These are phyloP conservation scores for Chalcosyrphus nemorum DNA, from an alignment of 2,888 invertebrate species.

Conservation along the genomic window DNA sequence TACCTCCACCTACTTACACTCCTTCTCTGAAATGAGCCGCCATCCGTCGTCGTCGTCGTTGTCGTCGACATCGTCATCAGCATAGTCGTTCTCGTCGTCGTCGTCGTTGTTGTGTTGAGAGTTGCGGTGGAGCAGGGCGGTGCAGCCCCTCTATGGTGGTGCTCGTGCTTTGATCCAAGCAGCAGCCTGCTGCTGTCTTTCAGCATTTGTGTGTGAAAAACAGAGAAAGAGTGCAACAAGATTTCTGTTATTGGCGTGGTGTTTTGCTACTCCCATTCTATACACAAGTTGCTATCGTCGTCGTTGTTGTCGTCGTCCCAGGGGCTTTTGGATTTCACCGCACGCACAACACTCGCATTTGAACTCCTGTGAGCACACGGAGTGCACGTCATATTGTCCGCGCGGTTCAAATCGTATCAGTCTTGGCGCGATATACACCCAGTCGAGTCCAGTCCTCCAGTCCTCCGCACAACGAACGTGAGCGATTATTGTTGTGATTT, in stretches of 20 bases:
- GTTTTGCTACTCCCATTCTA: constrained; percentile 73
- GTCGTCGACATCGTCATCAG: constrained; percentile 2
- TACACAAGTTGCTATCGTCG: constrained; percentile 55
- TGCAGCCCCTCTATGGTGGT: constrained; percentile 35
- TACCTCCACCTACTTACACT: constrained; percentile 60
- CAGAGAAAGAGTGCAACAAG: constrained; percentile 55
- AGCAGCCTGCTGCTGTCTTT: constrained; percentile 38
- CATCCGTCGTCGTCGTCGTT: constrained; percentile 15
- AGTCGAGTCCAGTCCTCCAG: constrained; percentile 27
- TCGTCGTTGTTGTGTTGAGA: constrained; percentile 10
- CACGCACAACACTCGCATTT: constrained; percentile 68
- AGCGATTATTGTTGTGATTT: constrained; percentile 69
- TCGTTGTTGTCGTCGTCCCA: too few species aligned
- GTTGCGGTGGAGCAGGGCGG: constrained; percentile 38
- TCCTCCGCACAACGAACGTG: constrained; percentile 63
- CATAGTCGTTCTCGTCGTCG: background rate
- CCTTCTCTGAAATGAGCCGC: constrained; percentile 60
- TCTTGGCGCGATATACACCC: constrained; percentile 25
- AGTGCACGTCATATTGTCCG: constrained; percentile 69
- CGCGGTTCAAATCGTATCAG: constrained; percentile 57
- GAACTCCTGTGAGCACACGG: constrained; percentile 67
- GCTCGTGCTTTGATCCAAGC: constrained; percentile 45
- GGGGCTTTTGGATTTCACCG: constrained; percentile 67
- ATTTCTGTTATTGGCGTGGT: constrained; percentile 72
- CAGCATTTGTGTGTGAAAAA: constrained; percentile 16